Evolutionary conservation across 2,888 invertebrate species (phyloP).

Genomic region (Prenolepis imparis): DNA sequence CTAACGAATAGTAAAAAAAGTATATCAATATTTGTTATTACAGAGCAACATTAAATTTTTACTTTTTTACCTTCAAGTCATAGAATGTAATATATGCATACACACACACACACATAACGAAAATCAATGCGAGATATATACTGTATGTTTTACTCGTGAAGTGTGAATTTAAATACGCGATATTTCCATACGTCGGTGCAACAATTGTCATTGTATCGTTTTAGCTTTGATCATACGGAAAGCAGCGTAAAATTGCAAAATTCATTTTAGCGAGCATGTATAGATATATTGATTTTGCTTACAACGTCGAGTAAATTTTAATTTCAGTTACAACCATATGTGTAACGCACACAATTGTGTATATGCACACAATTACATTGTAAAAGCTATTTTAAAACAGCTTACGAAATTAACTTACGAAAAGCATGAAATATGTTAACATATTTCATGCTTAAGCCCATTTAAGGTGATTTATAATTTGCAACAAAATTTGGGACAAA

Average conservation of each 20-base stretch:
- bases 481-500: not conserved
- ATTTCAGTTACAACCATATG: not conserved
- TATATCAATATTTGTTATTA: not conserved
- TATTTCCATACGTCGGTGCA: not conserved
- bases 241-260: not conserved
- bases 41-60: not conserved
- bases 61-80: not conserved
- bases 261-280: slow-evolving; percentile 14
- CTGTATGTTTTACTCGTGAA: not conserved
- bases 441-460: too few species aligned
- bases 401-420: not conserved
- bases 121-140: not conserved
- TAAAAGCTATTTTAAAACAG: not conserved
- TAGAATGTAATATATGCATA: not conserved
- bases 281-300: not conserved
- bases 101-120: not conserved
- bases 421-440: not conserved
- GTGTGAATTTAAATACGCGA: slow-evolving; percentile 3
- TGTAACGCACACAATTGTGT: too few species aligned
- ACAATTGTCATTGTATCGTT: not conserved
- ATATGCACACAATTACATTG: not conserved
- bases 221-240: not conserved
- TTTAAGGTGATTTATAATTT: not conserved
- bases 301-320: not conserved
- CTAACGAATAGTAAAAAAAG: not conserved